Base-by-base conservation (phyloP, 2,888 invertebrate genomes). In the Limnephilus marmoratus region DNA sequence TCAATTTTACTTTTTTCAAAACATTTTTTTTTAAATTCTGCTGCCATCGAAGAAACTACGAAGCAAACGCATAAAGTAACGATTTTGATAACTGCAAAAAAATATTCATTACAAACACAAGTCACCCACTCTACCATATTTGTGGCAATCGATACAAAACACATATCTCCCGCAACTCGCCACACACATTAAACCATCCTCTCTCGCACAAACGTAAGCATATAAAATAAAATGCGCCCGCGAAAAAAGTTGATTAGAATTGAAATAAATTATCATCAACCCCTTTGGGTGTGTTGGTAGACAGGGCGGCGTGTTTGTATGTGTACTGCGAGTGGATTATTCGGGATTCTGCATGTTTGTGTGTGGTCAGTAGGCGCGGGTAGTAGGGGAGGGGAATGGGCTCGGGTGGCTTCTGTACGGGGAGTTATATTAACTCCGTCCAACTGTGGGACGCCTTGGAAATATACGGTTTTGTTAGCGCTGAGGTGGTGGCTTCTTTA, bases 231-330 rank as follows among this genome's bases (percentile, higher is more conserved):
- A 93, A 93, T 93, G 93, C 93, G 93, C 92, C 89, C 92, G 93
- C 93, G 93, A 93, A 93, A 93, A 93, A 93, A 93, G 93, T 93
- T 93, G 93, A 93, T 93, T 93, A 93, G 93, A 93, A 93, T 93
- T 93, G 93, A 93, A 93, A 93, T 93, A 93, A 93, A 93, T 93
- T 93, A 93, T 93, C 93, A 93, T 93, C 93, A 93, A 92, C 88
- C 86, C 53, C 91, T 85, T 89, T 18, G 31, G 53, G 37, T 88
- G 86, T 83, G 85, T 68, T 83, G 53, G 87, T 87, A 53, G 87
- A 87, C 87, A 87, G 87, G 29, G 49, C 12, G n/a, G 86, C 81
- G 92, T 85, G 90, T 90, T 87, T 90, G 41, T 90, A 37, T 53
- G 24, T 81, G 90, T 86, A n/a, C 68, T 68, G 68, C 68, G 90